Conservation (phyloP, 2,888 invertebrate genomes). For the Abrostola tripartita region DNA sequence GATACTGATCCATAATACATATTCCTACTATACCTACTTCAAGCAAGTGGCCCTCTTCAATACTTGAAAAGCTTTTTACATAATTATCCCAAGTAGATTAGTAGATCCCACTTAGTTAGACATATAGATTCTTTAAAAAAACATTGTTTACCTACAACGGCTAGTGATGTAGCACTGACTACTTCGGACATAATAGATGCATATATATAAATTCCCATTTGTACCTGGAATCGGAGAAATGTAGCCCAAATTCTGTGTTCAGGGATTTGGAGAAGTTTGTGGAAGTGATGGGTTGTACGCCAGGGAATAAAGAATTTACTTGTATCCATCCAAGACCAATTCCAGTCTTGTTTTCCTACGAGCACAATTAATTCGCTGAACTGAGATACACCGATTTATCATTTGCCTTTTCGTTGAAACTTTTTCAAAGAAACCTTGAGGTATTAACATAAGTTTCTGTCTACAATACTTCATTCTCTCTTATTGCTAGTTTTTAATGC, state of each 20-base stretch:
- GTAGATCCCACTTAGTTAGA: no score
- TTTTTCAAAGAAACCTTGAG: conserved; percentile 32
- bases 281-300: conserved; percentile 51
- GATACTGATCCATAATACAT: no score
- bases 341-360: conserved; percentile 56
- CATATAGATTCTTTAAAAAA: no score
- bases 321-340: conserved; percentile 51
- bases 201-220: not conserved
- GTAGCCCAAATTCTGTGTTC: conserved; percentile 25
- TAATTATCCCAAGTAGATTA: no score
- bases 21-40: no score
- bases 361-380: conserved; percentile 63
- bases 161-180: no score
- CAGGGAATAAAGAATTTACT: conserved; percentile 54
- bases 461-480: conserved; percentile 15
- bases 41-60: no score
- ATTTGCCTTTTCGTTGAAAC: conserved; percentile 55
- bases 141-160: no score
- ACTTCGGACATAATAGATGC: no score
- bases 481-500: conserved; percentile 7
- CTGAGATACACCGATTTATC: conserved; percentile 64
- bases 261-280: conserved; percentile 31
- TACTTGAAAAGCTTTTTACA: no score
- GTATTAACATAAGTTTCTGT: conserved; percentile 22
- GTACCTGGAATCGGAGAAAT: conserved; percentile 23